Conservation (phyloP, 2,888 invertebrate species). For the Drosophila lacicola region DNA sequence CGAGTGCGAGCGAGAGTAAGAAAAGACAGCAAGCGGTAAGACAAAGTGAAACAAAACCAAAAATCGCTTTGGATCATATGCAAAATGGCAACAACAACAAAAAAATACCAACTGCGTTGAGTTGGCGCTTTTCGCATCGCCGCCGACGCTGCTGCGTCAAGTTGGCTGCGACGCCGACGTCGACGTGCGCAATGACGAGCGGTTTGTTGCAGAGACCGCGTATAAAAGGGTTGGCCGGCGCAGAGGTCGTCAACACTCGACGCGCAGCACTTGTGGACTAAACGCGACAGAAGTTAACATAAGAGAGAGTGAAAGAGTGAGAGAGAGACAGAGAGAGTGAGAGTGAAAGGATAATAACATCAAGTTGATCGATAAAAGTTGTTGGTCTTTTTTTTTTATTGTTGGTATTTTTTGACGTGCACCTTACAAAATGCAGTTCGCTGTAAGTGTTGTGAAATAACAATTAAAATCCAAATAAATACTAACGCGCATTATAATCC, state of each 20-base stretch:
- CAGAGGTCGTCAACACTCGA: slow-evolving; percentile 68
- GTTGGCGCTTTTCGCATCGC: slow-evolving; percentile 56
- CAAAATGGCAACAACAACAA: slow-evolving; percentile 42
- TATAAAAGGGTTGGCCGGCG: slow-evolving; percentile 74
- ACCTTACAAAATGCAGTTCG: slow-evolving; percentile 47
- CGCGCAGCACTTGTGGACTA: slow-evolving; percentile 57
- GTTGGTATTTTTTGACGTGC: slow-evolving; percentile 33
- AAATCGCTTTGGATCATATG: slow-evolving; percentile 53
- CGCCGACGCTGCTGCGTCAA: slow-evolving; percentile 19
- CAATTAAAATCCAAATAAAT: slow-evolving; percentile 1
- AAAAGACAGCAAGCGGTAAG: slow-evolving; percentile 43
- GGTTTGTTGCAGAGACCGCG: slow-evolving; percentile 48
- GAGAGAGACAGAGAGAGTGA: slow-evolving; percentile 8
- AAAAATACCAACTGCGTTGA: slow-evolving; percentile 45
- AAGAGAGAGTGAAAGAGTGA: slow-evolving; percentile 1
- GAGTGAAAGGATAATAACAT: slow-evolving; percentile 45
- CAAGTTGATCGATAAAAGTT: slow-evolving; percentile 20
- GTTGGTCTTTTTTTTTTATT: slow-evolving; percentile 27
- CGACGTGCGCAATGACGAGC: slow-evolving; percentile 36
- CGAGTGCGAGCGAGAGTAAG: slow-evolving; percentile 30
- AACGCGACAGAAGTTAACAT: slow-evolving; percentile 26
- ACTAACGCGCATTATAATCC: slow-evolving; percentile 14
- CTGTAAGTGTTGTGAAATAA: slow-evolving; percentile 57
- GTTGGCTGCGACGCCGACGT: slow-evolving; percentile 20
- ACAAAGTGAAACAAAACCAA: slow-evolving; percentile 34